A percentile compares a stretch with the other conserved stretches of the same genome.
Conservation (phyloP, 2,113 vertebrate species). For the Pampusana beccarii region DNA sequence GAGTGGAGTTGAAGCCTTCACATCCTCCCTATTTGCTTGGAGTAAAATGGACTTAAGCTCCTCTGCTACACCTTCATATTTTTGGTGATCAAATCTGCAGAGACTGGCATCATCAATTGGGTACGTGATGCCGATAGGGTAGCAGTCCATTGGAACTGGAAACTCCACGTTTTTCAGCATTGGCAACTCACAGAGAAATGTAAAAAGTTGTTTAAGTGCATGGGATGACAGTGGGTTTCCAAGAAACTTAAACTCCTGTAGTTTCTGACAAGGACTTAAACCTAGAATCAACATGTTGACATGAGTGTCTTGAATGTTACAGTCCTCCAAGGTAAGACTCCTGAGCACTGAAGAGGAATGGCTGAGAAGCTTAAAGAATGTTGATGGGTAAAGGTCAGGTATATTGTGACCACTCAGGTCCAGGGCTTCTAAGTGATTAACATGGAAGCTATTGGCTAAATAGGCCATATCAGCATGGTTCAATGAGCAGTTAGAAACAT, state of each 20-base stretch:
- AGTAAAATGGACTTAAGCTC: conserved; percentile 81
- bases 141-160: conserved; percentile 92
- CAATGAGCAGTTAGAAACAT: conserved; percentile 89
- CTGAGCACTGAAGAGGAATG: conserved; percentile 80
- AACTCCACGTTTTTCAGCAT: conserved; percentile 84
- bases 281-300: conserved; percentile 76
- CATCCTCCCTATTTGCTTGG: conserved; percentile 76
- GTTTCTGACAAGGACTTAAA: conserved; percentile 78
- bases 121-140: conserved; percentile 80
- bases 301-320: conserved; percentile 82
- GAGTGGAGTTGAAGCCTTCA: conserved; percentile 85
- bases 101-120: conserved; percentile 84
- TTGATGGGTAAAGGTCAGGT: conserved; percentile 76
- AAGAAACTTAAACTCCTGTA: conserved; percentile 87
- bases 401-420: conserved; percentile 91
- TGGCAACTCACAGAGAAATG: conserved; percentile 77
- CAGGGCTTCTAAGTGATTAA: conserved; percentile 81
- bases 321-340: conserved; percentile 87
- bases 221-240: conserved; percentile 87
- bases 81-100: conserved; percentile 79
- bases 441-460: conserved; percentile 87
- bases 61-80: conserved; percentile 77
- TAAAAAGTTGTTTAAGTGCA: conserved; percentile 80
- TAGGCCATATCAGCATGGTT: conserved; percentile 89
- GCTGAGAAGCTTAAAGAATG: conserved; percentile 86